Percentiles rank a stretch among this genome's conserved stretches.
Conservation (phyloP, 2,113 vertebrate species). For the Peromyscus polionotus region DNA sequence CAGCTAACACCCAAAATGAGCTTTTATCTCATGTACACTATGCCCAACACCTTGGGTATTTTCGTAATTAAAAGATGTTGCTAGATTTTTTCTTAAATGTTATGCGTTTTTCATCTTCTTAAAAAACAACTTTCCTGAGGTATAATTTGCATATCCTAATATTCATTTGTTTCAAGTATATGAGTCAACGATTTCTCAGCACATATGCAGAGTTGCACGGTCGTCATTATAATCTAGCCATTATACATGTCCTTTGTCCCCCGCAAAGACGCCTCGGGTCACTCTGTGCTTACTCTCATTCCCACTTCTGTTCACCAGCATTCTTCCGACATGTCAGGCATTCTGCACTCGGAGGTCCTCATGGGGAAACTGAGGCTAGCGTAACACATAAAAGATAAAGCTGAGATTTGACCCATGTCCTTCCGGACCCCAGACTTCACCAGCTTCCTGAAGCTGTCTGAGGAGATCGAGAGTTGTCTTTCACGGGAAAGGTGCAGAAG, state of each 20-base stretch:
- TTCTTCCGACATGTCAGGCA: neutral
- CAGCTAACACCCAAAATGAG: neutral
- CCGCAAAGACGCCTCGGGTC: neutral
- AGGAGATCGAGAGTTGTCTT: neutral
- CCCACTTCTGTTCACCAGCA: neutral
- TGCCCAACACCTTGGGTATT: slow-evolving; percentile 15
- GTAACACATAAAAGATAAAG: neutral
- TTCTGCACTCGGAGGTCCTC: neutral
- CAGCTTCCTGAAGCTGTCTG: neutral
- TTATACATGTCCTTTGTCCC: too few species aligned
- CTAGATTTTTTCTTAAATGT: slow-evolving; percentile 11
- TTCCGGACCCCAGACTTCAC: neutral
- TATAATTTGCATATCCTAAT: neutral
- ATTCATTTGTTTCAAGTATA: neutral
- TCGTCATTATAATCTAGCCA: neutral
- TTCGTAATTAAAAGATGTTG: slow-evolving; percentile 35
- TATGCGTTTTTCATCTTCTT: slow-evolving; percentile 16
- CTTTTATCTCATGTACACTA: neutral
- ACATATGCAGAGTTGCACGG: neutral
- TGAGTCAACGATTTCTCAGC: neutral
- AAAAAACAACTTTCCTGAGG: slow-evolving; percentile 44
- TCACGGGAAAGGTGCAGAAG: neutral
- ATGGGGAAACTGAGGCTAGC: neutral
- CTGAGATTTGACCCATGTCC: neutral
- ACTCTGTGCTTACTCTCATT: neutral